A percentile compares a stretch with the other conserved stretches of the same genome.
phyloP scores from a whole-genome alignment of 2,113 vertebrate species.

The Candoia aspera region DNA sequence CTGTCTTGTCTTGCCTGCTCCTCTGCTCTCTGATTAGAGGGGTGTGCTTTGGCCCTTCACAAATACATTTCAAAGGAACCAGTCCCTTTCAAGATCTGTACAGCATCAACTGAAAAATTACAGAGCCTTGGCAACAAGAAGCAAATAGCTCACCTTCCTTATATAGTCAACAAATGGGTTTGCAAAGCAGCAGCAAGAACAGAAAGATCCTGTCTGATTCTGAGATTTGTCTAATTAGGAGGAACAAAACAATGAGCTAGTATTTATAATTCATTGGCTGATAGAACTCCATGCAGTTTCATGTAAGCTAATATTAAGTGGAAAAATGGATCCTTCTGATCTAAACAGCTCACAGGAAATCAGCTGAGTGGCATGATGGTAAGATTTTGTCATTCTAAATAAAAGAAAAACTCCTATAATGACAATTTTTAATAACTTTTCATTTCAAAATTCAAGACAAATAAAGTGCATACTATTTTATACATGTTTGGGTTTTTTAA shows the following conservation, averaged over 20 bases:
- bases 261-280: background rate
- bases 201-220: background rate
- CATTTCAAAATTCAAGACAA: background rate
- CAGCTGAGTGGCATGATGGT: background rate
- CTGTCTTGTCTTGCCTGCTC: background rate
- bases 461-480: background rate
- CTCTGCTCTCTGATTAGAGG: background rate
- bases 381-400: background rate
- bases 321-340: background rate
- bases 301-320: background rate
- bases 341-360: background rate
- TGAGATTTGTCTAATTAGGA: background rate
- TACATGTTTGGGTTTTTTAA: background rate
- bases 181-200: background rate
- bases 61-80: background rate
- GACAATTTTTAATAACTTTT: background rate
- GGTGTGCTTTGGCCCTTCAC: background rate
- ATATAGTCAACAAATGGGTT: background rate
- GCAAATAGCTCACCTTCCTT: background rate
- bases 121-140: background rate
- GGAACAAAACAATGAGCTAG: background rate
- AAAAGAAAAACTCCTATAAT: background rate
- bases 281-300: background rate
- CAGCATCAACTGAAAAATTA: background rate
- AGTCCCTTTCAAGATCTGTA: background rate